These are phyloP conservation scores for Coregonus suidteri DNA, from an alignment of 2,797 vertebrate genomes.

Conservation along the genomic window DNA sequence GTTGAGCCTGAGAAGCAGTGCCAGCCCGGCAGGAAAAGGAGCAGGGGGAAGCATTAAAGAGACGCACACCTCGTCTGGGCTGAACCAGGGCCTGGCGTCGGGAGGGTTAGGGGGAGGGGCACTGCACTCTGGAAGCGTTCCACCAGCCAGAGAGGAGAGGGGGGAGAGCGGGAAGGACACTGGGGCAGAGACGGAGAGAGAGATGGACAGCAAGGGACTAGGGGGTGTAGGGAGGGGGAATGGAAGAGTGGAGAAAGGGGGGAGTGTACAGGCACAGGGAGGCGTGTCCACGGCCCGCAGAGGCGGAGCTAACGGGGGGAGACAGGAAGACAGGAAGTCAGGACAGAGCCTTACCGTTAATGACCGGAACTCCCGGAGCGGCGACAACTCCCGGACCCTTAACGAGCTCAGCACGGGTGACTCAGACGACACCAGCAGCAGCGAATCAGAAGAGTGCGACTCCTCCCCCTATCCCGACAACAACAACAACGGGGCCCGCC, in stretches of 20 bases:
- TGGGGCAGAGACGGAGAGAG: too few relatives aligned
- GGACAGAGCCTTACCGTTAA: neutral
- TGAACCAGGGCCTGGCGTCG: conserved; percentile 38
- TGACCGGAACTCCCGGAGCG: conserved; percentile 32
- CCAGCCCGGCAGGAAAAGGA: neutral
- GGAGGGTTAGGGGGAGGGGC: neutral
- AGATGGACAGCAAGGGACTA: too few relatives aligned
- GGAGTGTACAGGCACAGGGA: neutral
- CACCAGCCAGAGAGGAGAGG: conserved; percentile 7
- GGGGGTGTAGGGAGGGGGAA: conserved; percentile 16
- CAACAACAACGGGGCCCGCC: conserved; percentile 61
- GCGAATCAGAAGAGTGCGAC: conserved; percentile 74
- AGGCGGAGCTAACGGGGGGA: neutral
- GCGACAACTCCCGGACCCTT: conserved; percentile 43
- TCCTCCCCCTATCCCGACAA: conserved; percentile 61
- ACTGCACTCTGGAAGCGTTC: conserved; percentile 57
- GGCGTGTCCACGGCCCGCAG: neutral
- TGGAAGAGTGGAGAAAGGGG: conserved; percentile 14
- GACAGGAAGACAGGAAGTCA: conserved; percentile 53
- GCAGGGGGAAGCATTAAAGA: conserved; percentile 33
- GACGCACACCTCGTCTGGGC: rapidly evolving
- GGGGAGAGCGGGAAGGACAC: conserved; percentile 28
- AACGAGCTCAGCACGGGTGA: conserved; percentile 85
- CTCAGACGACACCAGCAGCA: conserved; percentile 61
- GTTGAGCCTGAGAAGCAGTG: conserved; percentile 46